Evolutionary conservation across 1,140 invertebrate species (phyloP).

Genomic region (Drosophila littoralis): DNA sequence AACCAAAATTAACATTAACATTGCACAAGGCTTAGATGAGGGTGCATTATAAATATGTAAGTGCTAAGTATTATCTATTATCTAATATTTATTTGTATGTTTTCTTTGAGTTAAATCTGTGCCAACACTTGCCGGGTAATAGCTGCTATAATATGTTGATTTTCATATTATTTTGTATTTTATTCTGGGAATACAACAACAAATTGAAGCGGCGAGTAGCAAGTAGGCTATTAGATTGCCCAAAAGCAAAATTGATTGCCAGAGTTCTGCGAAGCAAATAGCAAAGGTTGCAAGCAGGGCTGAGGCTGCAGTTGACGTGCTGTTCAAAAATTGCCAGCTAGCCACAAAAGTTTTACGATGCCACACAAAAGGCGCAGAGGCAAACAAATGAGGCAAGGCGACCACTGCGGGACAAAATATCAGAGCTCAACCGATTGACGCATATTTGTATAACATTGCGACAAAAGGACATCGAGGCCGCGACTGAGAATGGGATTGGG

Average conservation of each 20-base stretch:
- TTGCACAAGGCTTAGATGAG: too few relatives aligned
- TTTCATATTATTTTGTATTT: too few relatives aligned
- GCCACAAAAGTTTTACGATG: constrained; percentile 67
- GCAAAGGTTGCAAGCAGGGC: constrained; percentile 12
- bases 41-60: too few relatives aligned
- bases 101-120: too few relatives aligned
- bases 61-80: too few relatives aligned
- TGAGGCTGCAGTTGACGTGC: constrained; percentile 1
- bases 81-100: too few relatives aligned
- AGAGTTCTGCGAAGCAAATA: constrained; percentile 38
- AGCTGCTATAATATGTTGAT: too few relatives aligned
- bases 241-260: constrained; percentile 23
- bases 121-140: too few relatives aligned
- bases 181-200: not conserved
- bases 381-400: constrained; percentile 13
- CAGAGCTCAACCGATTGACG: constrained; percentile 46
- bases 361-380: constrained; percentile 44
- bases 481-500: not conserved
- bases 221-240: not conserved
- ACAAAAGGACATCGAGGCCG: constrained; percentile 66
- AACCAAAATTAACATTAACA: too few relatives aligned
- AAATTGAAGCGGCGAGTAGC: not conserved
- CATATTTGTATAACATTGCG: constrained; percentile 80
- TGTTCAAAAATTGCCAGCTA: constrained; percentile 33
- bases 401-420: constrained; percentile 36